Evolutionary conservation across 1,140 invertebrate species (phyloP), one percentile per base, ranked within the genome.

Genomic region (Apolygus lucorum): DNA sequence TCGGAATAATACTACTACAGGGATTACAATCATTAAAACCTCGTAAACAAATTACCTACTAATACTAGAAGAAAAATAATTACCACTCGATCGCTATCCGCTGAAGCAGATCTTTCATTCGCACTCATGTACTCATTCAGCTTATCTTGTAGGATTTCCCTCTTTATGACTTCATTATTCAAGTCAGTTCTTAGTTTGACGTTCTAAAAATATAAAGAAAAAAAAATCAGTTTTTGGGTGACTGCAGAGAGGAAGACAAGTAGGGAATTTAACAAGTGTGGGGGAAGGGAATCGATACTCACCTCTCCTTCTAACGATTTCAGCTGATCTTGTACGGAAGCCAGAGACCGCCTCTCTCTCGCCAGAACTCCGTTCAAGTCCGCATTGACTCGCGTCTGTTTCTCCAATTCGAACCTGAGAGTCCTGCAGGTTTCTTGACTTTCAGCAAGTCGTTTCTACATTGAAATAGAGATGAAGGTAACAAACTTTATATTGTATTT

Each of bases 151-250:
- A 29, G 28, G 0, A 62, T 26, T 28, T 70, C 49, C 28, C 68
- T 69, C n/a, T 34, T 62, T 0, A 27, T 29, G 1, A 66, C 54
- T 59, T 70, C 69, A 22, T 52, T 26, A 52, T 52, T 65, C 2
- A 70, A 28, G 34, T 66, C 64, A 22, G 62, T 0, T 26, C 63
- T 34, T 17, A 72, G 29, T 29, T 67, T 22, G 24, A 49, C 26
- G 66, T 22, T 13, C 71, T 72, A 22, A 28, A 72, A 72, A 68
- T 62, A 67, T 68, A 63, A 52, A 42, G 8, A 24, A 52, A 2
- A 17, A 67, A 8, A 65, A 13, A 65, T 27, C 28, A 65, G 13
- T 25, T 25, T 22, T 2, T 42, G 17, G 34, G 4, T 42, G 34
- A 42, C 34, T 42, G 34, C 17, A 42, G 34, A 42, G 34, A 17